Conservation (phyloP, 1,140 invertebrate genomes). For the Drosophila arizonae region DNA sequence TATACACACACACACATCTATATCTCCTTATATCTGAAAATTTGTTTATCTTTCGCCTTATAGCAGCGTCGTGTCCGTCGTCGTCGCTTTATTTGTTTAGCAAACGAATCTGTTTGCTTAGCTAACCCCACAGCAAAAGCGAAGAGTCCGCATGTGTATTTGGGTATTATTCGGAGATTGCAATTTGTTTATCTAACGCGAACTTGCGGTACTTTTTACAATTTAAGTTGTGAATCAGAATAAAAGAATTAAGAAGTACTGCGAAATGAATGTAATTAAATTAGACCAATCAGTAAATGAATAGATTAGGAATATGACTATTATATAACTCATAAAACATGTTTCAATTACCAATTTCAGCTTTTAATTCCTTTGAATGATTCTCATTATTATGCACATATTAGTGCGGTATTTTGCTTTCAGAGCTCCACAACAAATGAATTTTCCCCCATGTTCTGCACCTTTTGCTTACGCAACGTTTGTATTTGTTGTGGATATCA, state of each 20-base stretch:
- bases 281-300: no score
- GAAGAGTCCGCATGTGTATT: constrained; percentile 3
- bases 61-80: constrained; percentile 17
- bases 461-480: background rate
- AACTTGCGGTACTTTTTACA: constrained; percentile 23
- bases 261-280: no score
- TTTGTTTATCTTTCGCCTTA: constrained; percentile 41
- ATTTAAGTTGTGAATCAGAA: constrained; percentile 3
- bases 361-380: no score
- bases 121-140: constrained; percentile 15
- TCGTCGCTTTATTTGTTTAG: constrained; percentile 37
- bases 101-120: constrained; percentile 41
- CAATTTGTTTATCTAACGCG: constrained; percentile 24
- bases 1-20: background rate
- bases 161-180: constrained; percentile 8
- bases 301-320: no score
- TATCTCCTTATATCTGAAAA: constrained; percentile 16
- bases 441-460: background rate
- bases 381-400: no score
- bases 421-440: no score
- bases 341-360: no score
- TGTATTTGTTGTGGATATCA: constrained; percentile 3
- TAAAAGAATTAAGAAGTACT: background rate
- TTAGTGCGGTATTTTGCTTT: no score
- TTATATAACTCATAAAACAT: no score